phyloP scores from a whole-genome alignment of 2,113 vertebrate species.

The Halichoeres trimaculatus region DNA sequence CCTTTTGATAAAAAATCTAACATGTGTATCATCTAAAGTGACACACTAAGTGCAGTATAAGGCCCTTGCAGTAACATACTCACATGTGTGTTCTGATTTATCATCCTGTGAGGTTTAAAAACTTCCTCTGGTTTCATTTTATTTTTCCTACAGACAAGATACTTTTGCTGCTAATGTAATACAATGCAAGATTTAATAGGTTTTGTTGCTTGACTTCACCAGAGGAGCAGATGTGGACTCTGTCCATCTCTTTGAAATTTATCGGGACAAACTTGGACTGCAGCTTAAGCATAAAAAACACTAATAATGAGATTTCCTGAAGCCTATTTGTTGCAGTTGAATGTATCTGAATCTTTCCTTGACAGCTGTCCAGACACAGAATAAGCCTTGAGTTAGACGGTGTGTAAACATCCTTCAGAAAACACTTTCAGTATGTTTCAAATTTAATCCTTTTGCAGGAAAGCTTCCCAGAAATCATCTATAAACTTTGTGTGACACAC shows the following conservation, averaged over 20 bases:
- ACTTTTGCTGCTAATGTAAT: background rate
- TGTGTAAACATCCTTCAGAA: slow-evolving; percentile 1
- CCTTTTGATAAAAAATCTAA: background rate
- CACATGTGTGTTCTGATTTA: too few relatives aligned
- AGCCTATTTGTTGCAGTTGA: background rate
- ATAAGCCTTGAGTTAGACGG: background rate
- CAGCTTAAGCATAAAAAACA: background rate
- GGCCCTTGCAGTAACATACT: too few relatives aligned
- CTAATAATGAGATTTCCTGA: background rate
- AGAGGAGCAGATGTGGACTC: background rate
- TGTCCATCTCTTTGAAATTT: background rate
- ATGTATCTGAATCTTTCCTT: background rate
- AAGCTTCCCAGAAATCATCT: slow-evolving; percentile 11
- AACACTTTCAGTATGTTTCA: background rate
- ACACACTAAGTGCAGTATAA: too few relatives aligned
- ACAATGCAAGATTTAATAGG: background rate
- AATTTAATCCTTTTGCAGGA: slow-evolving; percentile 7
- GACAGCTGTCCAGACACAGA: background rate
- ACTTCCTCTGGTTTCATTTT: background rate
- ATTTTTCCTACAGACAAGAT: background rate
- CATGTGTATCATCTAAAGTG: too few relatives aligned
- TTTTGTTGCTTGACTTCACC: background rate
- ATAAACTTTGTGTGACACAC: slow-evolving; percentile 1
- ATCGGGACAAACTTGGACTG: background rate
- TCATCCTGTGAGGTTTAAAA: background rate